Conservation (phyloP, 64 coral and sea anemone genomes). For the Pachyseris speciosa region DNA sequence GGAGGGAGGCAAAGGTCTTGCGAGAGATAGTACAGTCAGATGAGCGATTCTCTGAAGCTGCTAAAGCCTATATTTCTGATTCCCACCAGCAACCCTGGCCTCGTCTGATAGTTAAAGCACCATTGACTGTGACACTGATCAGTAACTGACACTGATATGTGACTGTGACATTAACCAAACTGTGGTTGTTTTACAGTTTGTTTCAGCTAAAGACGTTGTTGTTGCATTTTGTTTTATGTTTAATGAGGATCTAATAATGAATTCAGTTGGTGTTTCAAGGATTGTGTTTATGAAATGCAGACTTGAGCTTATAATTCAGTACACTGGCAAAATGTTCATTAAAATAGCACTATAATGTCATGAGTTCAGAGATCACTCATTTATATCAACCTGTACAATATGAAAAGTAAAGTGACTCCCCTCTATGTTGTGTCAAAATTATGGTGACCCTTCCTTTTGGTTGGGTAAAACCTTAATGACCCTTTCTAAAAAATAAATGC, state of each 20-base stretch:
- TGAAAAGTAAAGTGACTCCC: background rate
- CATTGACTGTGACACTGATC: background rate
- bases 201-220: background rate
- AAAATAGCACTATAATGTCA: background rate
- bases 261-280: background rate
- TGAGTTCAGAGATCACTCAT: background rate
- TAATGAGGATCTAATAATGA: background rate
- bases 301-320: background rate
- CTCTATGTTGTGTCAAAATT: background rate
- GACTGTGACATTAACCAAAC: background rate
- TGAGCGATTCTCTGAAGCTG: too few relatives aligned
- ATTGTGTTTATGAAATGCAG: background rate
- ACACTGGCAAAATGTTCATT: background rate
- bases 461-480: background rate
- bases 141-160: slow-evolving; percentile 1
- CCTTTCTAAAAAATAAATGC: too few relatives aligned
- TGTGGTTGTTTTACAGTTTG: background rate
- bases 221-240: background rate
- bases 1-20: too few relatives aligned
- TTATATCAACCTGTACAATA: background rate
- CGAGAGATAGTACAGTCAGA: background rate
- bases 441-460: background rate
- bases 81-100: background rate
- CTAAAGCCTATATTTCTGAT: slow-evolving; percentile 1
- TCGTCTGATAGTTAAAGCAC: background rate